These are phyloP conservation scores for Acrocephalus arundinaceus DNA, from an alignment of 2,113 vertebrate species.

Conservation along the genomic window DNA sequence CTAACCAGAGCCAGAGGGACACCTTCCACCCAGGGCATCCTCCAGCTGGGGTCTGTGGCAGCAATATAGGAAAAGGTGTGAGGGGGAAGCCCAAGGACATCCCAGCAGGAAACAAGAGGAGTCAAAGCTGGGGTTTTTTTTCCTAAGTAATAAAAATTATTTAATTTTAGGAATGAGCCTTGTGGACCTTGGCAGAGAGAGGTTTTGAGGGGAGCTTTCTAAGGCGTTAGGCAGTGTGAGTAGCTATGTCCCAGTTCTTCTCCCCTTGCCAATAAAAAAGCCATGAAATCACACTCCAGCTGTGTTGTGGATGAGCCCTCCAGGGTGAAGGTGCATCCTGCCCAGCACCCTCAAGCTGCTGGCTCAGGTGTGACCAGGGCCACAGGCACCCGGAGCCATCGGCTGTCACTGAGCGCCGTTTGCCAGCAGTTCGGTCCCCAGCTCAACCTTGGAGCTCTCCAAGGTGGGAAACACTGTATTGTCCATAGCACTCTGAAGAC, in stretches of 20 bases:
- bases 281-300: not conserved
- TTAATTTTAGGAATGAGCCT: not conserved
- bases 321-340: not conserved
- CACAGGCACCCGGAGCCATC: fast-evolving
- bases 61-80: not conserved
- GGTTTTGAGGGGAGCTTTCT: not conserved
- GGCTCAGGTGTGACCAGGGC: not conserved
- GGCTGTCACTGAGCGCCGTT: fast-evolving
- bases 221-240: not conserved
- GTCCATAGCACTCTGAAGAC: slow-evolving; percentile 72
- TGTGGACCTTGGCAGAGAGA: not conserved
- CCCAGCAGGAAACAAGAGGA: not conserved
- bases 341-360: not conserved
- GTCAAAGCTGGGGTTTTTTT: not conserved
- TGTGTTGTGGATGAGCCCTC: fast-evolving
- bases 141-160: not conserved
- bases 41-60: not conserved
- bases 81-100: too few relatives aligned
- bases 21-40: fast-evolving
- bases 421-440: not conserved
- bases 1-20: not conserved
- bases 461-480: slow-evolving; percentile 31
- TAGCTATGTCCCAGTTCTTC: not conserved
- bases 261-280: not conserved
- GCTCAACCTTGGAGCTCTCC: slow-evolving; percentile 46